Percentiles rank a stretch among this genome's conserved stretches.
These are phyloP conservation scores for Serrognathus titanus DNA, from an alignment of 2,888 invertebrate genomes.

Conservation along the genomic window DNA sequence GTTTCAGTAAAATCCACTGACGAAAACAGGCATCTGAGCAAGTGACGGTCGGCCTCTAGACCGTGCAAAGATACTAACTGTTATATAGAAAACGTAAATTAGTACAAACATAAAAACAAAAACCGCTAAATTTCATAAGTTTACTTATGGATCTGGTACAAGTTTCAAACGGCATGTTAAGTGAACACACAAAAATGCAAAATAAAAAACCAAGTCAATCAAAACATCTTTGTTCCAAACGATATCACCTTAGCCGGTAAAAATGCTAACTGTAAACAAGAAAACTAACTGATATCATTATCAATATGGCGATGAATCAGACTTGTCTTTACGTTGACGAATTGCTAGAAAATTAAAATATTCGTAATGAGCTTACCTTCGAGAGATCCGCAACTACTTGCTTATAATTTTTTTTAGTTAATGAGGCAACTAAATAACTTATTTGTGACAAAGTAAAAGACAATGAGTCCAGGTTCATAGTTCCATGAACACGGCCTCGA, in stretches of 20 bases:
- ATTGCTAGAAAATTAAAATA: too few relatives aligned
- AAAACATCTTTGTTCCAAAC: conserved; percentile 43
- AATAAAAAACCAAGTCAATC: conserved; percentile 34
- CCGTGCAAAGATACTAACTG: conserved; percentile 89
- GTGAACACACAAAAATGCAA: conserved; percentile 16
- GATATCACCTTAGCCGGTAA: conserved; percentile 35
- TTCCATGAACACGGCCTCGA: conserved; percentile 82
- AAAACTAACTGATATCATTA: conserved; percentile 14
- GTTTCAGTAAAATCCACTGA: conserved; percentile 77
- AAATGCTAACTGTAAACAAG: conserved; percentile 16
- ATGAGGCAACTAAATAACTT: conserved; percentile 92
- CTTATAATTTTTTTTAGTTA: conserved; percentile 94
- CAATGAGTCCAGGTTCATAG: conserved; percentile 99
- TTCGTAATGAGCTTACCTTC: conserved; percentile 65
- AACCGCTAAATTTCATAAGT: conserved; percentile 11
- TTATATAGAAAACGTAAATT: conserved; percentile 39
- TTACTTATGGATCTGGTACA: conserved; percentile 5
- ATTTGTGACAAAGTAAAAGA: conserved; percentile 98
- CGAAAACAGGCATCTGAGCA: conserved; percentile 91
- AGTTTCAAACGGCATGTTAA: conserved; percentile 19
- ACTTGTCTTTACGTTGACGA: too few relatives aligned
- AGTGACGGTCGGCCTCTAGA: conserved; percentile 95
- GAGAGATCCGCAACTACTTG: conserved; percentile 84
- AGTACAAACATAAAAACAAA: conserved; percentile 5
- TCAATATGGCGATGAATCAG: conserved; percentile 15